These are phyloP conservation scores for Anguilla megastoma DNA, from an alignment of 2,797 vertebrate genomes.

Conservation along the genomic window DNA sequence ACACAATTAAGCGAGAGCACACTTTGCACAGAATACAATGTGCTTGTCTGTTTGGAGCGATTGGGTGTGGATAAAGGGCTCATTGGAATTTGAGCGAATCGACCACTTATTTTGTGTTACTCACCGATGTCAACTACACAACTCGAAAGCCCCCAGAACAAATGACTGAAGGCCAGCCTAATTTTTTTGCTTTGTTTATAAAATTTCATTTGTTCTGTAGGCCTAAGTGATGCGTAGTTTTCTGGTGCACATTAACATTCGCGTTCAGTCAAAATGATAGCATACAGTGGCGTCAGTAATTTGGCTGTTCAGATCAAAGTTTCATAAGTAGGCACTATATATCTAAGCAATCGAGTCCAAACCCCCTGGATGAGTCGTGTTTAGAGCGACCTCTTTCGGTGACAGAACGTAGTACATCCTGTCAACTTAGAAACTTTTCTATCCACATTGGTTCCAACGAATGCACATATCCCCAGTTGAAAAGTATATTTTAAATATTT, in stretches of 20 bases:
- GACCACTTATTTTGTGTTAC: not conserved
- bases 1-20: not conserved
- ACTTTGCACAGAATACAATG: not conserved
- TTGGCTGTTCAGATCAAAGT: too few species aligned
- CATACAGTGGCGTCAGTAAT: too few species aligned
- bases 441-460: not conserved
- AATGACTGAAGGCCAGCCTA: not conserved
- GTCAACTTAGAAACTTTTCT: not conserved
- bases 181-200: not conserved
- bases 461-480: too few species aligned
- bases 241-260: too few species aligned
- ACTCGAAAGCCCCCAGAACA: not conserved
- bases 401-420: not conserved
- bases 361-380: not conserved
- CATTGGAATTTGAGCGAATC: not conserved
- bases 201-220: not conserved
- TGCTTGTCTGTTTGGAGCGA: not conserved
- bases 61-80: not conserved
- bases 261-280: too few species aligned
- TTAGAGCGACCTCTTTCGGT: not conserved
- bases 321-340: too few species aligned
- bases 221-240: not conserved
- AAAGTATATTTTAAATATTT: too few species aligned
- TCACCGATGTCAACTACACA: not conserved
- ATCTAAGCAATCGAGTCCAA: too few species aligned